Evolutionary conservation across 1,140 invertebrate species (phyloP).

Genomic region (Physella acuta): DNA sequence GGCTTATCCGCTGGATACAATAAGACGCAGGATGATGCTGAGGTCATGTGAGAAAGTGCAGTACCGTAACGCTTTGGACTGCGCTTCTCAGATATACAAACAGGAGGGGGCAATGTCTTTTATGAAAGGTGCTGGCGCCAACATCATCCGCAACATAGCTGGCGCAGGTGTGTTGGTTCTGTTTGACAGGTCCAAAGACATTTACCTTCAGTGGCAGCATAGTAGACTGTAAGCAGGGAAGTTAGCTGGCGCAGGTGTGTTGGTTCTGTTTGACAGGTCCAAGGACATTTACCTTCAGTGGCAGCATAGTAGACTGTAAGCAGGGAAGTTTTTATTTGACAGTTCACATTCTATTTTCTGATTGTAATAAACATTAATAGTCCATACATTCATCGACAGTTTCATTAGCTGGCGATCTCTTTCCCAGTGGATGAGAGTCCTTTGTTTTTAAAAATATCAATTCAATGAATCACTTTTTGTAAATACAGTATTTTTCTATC

Average conservation of each 20-base stretch:
- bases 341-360: too few species aligned
- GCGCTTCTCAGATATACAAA: conserved; percentile 61
- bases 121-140: conserved; percentile 63
- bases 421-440: too few species aligned
- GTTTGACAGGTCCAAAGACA: conserved; percentile 62
- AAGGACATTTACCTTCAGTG: conserved; percentile 50
- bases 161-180: conserved; percentile 58
- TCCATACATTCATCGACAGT: too few species aligned
- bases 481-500: too few species aligned
- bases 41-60: conserved; percentile 63
- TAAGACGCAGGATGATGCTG: conserved; percentile 84
- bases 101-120: conserved; percentile 62
- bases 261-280: conserved; percentile 62
- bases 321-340: too few species aligned
- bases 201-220: conserved; percentile 35
- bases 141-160: conserved; percentile 67
- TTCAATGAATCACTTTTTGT: too few species aligned
- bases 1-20: conserved; percentile 92
- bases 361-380: too few species aligned
- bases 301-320: too few species aligned
- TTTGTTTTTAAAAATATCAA: too few species aligned
- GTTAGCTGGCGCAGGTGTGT: conserved; percentile 49
- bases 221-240: background rate
- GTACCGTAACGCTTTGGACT: conserved; percentile 63
- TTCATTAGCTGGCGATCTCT: too few species aligned